Conservation (phyloP, 2,888 invertebrate genomes). For the Dynastes tityus region DNA sequence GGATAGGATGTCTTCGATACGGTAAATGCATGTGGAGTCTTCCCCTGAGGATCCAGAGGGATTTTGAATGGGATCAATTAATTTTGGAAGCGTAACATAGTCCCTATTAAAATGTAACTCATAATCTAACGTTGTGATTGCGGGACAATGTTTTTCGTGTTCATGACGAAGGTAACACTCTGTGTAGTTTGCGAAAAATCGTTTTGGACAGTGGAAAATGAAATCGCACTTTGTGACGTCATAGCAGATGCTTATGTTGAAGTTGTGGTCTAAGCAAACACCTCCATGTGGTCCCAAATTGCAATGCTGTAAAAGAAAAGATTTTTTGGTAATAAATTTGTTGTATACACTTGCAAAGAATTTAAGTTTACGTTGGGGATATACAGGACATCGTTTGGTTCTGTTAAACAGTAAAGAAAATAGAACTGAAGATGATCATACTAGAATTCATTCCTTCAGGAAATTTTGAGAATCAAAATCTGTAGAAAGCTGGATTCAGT, state of each 20-base stretch:
- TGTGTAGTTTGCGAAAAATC: not conserved
- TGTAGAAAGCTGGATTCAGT: too few relatives aligned
- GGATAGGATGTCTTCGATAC: not conserved
- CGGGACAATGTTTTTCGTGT: not conserved
- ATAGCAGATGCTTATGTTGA: not conserved
- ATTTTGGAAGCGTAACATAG: not conserved
- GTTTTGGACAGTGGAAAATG: constrained; percentile 1
- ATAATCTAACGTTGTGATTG: not conserved
- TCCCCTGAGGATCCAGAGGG: not conserved
- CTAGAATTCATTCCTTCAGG: too few relatives aligned
- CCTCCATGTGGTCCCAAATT: not conserved
- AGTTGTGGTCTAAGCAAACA: constrained; percentile 2
- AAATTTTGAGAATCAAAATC: too few relatives aligned
- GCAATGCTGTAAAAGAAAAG: not conserved
- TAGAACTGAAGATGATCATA: too few relatives aligned
- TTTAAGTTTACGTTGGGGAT: too few relatives aligned
- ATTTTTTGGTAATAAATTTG: too few relatives aligned
- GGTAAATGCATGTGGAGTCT: not conserved
- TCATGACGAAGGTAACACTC: not conserved
- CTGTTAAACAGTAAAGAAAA: too few relatives aligned
- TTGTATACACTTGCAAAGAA: too few relatives aligned
- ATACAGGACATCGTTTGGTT: too few relatives aligned
- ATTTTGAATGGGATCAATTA: not conserved
- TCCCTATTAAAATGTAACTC: not conserved
- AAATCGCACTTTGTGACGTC: not conserved